Conservation (phyloP, 1,140 invertebrate species). For the Eueides isabella region DNA sequence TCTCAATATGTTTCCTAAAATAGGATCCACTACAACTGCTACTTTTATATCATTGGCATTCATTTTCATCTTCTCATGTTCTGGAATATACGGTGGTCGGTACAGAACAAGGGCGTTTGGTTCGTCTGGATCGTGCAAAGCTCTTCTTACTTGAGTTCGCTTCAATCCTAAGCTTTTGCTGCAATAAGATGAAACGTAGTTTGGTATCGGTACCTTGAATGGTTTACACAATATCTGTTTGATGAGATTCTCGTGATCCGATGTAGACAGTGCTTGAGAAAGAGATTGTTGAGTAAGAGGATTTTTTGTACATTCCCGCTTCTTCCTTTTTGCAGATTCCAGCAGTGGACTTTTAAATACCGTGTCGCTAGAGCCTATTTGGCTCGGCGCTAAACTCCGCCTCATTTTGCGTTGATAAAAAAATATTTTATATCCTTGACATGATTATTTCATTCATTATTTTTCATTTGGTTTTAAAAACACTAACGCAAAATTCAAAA, state of each 20-base stretch:
- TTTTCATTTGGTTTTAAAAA: neutral
- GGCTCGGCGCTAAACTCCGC: constrained; percentile 83
- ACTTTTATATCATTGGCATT: constrained; percentile 86
- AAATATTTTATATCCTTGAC: neutral
- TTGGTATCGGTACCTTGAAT: constrained; percentile 97
- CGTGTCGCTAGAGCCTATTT: constrained; percentile 67
- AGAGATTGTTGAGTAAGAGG: constrained; percentile 64
- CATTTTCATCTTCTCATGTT: constrained; percentile 92
- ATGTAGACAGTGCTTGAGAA: constrained; percentile 64
- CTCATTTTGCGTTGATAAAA: constrained; percentile 61
- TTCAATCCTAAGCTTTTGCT: constrained; percentile 83
- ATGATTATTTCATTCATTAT: neutral
- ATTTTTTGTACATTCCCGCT: constrained; percentile 68
- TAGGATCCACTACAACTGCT: constrained; percentile 97
- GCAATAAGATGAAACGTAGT: constrained; percentile 91
- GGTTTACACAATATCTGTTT: constrained; percentile 92
- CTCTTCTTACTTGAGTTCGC: constrained; percentile 80
- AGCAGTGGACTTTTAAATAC: constrained; percentile 78
- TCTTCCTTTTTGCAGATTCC: constrained; percentile 65
- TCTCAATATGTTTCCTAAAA: constrained; percentile 93
- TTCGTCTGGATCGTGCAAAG: constrained; percentile 96
- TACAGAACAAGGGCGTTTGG: constrained; percentile 97
- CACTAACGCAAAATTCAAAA: neutral
- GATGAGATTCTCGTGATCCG: constrained; percentile 86
- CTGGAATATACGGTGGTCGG: constrained; percentile 89